Conservation (phyloP, 2,888 invertebrate species). For the Pantelozetes paolii region DNA sequence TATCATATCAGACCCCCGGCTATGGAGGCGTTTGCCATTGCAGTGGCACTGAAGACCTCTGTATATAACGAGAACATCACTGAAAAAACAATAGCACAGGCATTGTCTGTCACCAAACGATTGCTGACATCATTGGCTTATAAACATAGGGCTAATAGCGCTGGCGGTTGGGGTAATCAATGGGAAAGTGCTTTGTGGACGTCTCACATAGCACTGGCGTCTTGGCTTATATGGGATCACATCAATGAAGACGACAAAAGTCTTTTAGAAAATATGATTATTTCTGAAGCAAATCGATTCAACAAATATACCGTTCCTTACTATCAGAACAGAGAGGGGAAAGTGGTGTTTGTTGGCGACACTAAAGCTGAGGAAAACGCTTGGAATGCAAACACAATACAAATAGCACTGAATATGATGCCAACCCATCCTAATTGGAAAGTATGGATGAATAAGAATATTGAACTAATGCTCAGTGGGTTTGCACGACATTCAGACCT, state of each 20-base stretch:
- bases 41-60: neutral
- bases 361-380: neutral
- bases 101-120: neutral
- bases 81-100: neutral
- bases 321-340: neutral
- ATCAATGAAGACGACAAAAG: neutral
- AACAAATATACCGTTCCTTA: neutral
- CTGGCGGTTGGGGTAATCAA: conserved; percentile 6
- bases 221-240: neutral
- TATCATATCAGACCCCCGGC: neutral
- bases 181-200: conserved; percentile 10
- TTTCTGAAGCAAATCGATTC: neutral
- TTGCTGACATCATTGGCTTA: neutral
- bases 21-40: neutral
- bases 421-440: neutral
- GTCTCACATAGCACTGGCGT: neutral
- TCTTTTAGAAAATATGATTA: neutral
- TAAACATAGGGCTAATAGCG: neutral
- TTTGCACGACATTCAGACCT: neutral
- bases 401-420: neutral
- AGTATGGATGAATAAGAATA: neutral
- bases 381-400: neutral
- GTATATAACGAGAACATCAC: neutral
- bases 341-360: neutral
- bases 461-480: neutral